Evolutionary conservation across 2,888 invertebrate genomes (phyloP), one percentile per base, ranked within the genome.

Genomic region (Plebejus anna): DNA sequence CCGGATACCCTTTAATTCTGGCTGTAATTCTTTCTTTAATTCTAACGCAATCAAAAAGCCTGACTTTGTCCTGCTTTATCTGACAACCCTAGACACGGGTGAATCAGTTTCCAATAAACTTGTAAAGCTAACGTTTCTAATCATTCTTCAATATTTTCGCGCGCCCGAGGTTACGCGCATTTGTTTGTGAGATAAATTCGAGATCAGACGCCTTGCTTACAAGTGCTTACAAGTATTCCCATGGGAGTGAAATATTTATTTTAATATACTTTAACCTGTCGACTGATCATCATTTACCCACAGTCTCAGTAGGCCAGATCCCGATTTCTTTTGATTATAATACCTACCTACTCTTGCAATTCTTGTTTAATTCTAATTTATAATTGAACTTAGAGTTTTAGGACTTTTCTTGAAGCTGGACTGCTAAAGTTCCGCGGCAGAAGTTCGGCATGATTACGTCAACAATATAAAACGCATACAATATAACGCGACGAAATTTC

Each of bases 151-250:
- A 76, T 78, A 76, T 77, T 77, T 79, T 79, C 76, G 57, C 76
- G 75, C 79, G 80, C 73, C 75, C 83, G 82, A 83, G 83, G 83
- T 83, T 81, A 81, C 80, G 78, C 79, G 76, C 83, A 83, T 83
- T 85, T 82, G 80, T 82, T 82, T 81, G 82, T 81, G 79, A 80
- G 83, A 81, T 80, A 81, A 81, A 80, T 80, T 76, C 81, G 81
- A 81, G 82, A 81, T 82, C 80, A 80, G 77, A 78, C 80, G 81
- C 81, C 78, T 78, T 81, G 82, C 84, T 85, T 84, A 84, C 84
- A 83, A 82, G 83, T 82, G 82, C 84, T 85, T 84, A 84, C 84
- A 83, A 82, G 83, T 82, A 80, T 79, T 76, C 80, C 79, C 82
- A 80, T 80, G 80, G 80, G 81, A 82, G 80, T 80, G 81, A 80